Conservation (phyloP, 1,140 invertebrate genomes). For the Samia ricini region DNA sequence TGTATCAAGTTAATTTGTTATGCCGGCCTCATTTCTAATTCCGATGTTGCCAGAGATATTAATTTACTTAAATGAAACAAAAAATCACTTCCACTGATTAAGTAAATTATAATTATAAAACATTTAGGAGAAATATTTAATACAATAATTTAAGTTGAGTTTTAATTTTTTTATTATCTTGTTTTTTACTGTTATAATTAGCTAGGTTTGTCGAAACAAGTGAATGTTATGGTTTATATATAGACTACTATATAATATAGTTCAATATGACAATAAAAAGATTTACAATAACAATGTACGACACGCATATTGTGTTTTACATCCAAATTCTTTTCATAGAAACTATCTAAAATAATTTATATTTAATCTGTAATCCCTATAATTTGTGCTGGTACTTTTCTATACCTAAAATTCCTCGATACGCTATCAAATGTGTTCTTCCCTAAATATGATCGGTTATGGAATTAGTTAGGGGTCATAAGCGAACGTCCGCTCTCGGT, state of each 20-base stretch:
- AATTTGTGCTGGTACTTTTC: slow-evolving; percentile 1
- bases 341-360: background rate
- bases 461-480: slow-evolving; percentile 9
- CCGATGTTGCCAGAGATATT: slow-evolving; percentile 6
- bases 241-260: too few relatives aligned
- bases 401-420: slow-evolving; percentile 8
- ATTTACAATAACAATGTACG: too few relatives aligned
- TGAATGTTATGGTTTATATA: too few relatives aligned
- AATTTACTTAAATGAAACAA: background rate
- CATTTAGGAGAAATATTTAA: too few relatives aligned
- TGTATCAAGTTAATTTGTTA: slow-evolving; percentile 10
- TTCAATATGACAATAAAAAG: too few relatives aligned
- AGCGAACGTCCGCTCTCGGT: slow-evolving; percentile 5
- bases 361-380: background rate
- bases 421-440: slow-evolving; percentile 4
- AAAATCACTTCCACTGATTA: background rate
- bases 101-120: too few relatives aligned
- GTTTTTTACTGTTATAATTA: too few relatives aligned
- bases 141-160: too few relatives aligned
- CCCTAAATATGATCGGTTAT: slow-evolving; percentile 13
- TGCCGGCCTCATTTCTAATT: slow-evolving; percentile 5
- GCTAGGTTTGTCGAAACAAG: too few relatives aligned
- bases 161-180: too few relatives aligned
- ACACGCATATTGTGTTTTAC: too few relatives aligned
- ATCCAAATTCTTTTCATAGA: background rate